Evolutionary conservation across 2,113 vertebrate genomes (phyloP).

Genomic region (Anolis carolinensis): DNA sequence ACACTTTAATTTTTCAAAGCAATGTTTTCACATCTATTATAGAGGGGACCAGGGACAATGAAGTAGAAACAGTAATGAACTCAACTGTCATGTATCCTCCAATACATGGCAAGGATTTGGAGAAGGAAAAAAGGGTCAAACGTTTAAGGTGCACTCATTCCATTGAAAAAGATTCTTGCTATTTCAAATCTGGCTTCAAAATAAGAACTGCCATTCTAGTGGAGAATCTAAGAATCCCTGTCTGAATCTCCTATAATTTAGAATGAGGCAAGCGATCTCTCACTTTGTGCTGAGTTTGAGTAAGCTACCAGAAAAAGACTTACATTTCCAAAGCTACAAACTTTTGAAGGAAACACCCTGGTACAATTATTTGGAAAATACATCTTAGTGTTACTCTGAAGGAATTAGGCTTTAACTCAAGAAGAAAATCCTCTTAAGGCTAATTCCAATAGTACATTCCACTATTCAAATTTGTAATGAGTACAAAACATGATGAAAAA

Average conservation of each 20-base stretch:
- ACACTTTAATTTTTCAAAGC: not conserved
- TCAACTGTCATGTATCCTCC: not conserved
- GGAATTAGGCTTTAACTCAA: not conserved
- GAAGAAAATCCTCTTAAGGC: not conserved
- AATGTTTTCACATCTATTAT: not conserved
- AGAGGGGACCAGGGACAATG: not conserved
- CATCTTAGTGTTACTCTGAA: too few species aligned
- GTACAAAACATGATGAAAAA: not conserved
- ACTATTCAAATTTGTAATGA: not conserved
- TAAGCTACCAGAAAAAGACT: not conserved
- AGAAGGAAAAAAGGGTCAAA: not conserved
- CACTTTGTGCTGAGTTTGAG: not conserved
- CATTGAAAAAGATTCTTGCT: not conserved
- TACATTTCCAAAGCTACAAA: not conserved
- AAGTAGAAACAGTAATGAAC: not conserved
- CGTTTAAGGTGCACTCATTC: not conserved
- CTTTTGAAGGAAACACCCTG: not conserved
- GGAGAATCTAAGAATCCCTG: not conserved
- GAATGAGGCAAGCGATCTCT: not conserved
- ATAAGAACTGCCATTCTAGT: not conserved
- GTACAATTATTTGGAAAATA: not conserved
- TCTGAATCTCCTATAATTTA: not conserved
- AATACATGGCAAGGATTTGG: not conserved
- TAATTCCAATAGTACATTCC: not conserved
- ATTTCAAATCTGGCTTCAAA: not conserved